Evolutionary conservation across 2,113 vertebrate genomes (phyloP).

Genomic region (Pelodiscus sinensis): DNA sequence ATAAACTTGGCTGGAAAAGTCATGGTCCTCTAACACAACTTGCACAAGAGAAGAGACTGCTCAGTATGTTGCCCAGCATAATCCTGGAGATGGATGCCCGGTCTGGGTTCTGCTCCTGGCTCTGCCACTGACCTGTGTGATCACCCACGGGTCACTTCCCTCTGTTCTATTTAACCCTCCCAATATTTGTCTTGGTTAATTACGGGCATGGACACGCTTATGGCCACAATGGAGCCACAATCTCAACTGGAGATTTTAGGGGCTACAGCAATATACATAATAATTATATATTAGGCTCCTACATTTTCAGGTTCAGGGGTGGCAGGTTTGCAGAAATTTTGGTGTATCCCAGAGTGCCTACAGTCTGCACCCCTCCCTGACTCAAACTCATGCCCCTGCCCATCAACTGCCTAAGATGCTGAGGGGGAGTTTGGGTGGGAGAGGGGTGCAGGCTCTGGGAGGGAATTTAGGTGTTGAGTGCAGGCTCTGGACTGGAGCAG

Average conservation of each 20-base stretch:
- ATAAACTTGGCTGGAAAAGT: background rate
- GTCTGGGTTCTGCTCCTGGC: background rate
- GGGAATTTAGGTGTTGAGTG: too few relatives aligned
- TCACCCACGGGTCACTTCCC: background rate
- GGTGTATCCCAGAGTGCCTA: too few relatives aligned
- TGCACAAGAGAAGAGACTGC: background rate
- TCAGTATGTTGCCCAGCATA: fast-evolving
- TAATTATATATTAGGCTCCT: fast-evolving
- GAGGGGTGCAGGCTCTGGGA: too few relatives aligned
- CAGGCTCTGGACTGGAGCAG: too few relatives aligned
- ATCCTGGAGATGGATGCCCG: background rate
- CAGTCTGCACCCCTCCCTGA: too few relatives aligned
- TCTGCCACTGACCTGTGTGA: background rate
- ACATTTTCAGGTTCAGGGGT: background rate
- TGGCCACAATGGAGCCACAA: background rate
- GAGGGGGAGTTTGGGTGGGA: too few relatives aligned
- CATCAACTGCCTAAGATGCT: too few relatives aligned
- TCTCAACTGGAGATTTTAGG: background rate
- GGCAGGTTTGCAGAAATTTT: too few relatives aligned
- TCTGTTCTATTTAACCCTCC: background rate
- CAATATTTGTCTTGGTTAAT: background rate
- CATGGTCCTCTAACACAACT: background rate
- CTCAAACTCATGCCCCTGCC: too few relatives aligned
- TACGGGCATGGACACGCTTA: background rate
- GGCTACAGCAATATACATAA: background rate